Evolutionary conservation across 1,140 invertebrate genomes (phyloP), one percentile per base, ranked within the genome.

Genomic region (Schlechtendalia chinensis): DNA sequence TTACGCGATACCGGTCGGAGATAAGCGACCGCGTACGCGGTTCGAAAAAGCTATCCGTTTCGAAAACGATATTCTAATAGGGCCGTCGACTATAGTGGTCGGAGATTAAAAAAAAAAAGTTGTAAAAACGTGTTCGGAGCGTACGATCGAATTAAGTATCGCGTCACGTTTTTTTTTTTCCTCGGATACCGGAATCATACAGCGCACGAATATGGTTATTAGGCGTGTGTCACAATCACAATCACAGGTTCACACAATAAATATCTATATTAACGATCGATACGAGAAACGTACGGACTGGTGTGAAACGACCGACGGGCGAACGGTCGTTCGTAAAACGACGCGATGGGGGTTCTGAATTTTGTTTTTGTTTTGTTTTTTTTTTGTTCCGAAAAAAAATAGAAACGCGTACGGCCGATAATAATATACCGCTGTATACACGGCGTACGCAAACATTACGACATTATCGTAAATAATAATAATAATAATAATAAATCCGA

Each of bases 201-300:
- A 4, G 32, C 47, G 14, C 54, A 54, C 29, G 69, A 54, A 29
- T 72, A 72, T 72, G 69, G 69, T 29, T 72, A 72, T 72, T 72
- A 72, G 50, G 69, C 47, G n/a, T 54, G 69, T 72, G 69, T 72
- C 69, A n/a, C n/a, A n/a, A n/a, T n/a, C n/a, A n/a, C n/a, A n/a
- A n/a, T n/a, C n/a, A 72, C 67, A 69, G 67, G 1, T 39, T 39
- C 67, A 54, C 69, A 72, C 69, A 53, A 72, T 72, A 72, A 72
- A 72, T 72, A 72, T 72, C 69, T 72, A 32, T 72, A 72, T 72
- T 72, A 72, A 72, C 69, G 69, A 72, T 72, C 69, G 50, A 72
- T 72, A 54, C 27, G 6, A 72, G 19, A 72, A 11, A 29, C 17
- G 27, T 61, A 61, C 27, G 32, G 22, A 24, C 69, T 72, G 69